Conservation (phyloP, 2,113 vertebrate species). For the Alaudala cheleensis region DNA sequence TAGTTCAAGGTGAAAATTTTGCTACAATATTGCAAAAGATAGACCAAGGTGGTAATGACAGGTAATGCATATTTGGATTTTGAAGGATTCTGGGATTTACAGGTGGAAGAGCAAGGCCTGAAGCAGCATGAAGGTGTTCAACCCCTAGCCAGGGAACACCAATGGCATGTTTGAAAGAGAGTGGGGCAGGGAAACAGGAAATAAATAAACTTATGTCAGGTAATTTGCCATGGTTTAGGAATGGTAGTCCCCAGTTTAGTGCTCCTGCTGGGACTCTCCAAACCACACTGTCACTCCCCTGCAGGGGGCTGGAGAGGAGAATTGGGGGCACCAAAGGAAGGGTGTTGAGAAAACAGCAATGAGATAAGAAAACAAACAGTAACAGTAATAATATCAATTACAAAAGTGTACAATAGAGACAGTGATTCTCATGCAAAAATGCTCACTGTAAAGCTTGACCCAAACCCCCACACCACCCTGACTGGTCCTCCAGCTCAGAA, state of each 20-base stretch:
- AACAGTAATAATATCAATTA: neutral
- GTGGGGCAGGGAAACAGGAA: neutral
- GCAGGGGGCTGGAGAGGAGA: fast-evolving
- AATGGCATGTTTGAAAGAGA: neutral
- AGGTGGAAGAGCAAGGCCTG: neutral
- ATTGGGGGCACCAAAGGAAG: neutral
- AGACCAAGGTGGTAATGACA: neutral
- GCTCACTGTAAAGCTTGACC: neutral
- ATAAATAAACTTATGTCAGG: neutral
- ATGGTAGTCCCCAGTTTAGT: neutral
- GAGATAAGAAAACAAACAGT: neutral
- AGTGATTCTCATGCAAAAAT: neutral
- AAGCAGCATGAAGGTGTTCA: neutral
- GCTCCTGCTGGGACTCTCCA: neutral
- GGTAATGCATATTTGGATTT: neutral
- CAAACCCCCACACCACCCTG: fast-evolving
- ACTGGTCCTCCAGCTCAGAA: neutral
- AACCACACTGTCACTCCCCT: fast-evolving
- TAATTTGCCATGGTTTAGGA: neutral
- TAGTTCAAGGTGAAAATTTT: neutral
- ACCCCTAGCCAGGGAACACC: neutral
- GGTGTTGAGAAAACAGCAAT: neutral
- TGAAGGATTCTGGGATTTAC: neutral
- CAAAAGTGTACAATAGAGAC: neutral
- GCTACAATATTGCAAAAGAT: neutral